These are phyloP conservation scores for Taenioides sp. DNA, from an alignment of 2,797 vertebrate genomes.

Conservation along the genomic window DNA sequence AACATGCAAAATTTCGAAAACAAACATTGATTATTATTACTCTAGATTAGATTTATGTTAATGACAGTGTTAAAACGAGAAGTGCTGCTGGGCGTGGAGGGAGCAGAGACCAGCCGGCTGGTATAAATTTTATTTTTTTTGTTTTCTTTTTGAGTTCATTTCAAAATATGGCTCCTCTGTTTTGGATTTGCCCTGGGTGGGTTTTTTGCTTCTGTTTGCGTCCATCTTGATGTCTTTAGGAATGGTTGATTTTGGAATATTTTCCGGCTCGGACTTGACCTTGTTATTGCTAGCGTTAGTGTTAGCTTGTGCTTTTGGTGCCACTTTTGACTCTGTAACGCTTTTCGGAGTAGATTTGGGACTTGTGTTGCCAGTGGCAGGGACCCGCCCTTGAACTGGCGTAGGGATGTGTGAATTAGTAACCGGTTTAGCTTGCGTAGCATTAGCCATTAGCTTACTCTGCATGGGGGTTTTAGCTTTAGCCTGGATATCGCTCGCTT, in stretches of 20 bases:
- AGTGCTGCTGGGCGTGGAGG: conserved; percentile 34
- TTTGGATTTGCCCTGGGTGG: conserved; percentile 63
- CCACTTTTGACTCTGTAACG: conserved; percentile 31
- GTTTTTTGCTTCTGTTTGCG: conserved; percentile 42
- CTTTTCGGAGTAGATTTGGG: conserved; percentile 79
- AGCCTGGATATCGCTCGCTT: conserved; percentile 41
- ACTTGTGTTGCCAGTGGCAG: conserved; percentile 51
- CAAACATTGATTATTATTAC: conserved; percentile 1
- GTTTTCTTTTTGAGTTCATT: conserved; percentile 84
- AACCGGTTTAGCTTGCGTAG: conserved; percentile 3
- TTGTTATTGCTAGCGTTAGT: conserved; percentile 47
- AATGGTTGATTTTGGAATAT: conserved; percentile 28
- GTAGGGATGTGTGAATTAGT: conserved; percentile 2
- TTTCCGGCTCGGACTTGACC: conserved; percentile 27
- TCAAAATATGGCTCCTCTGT: conserved; percentile 87
- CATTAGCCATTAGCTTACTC: conserved; percentile 24
- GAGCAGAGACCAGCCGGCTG: conserved; percentile 26
- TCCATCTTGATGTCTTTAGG: conserved; percentile 51
- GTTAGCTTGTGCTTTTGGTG: conserved; percentile 28
- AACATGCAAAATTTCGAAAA: conserved; percentile 30
- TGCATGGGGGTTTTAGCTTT: conserved; percentile 45
- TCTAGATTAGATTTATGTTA: conserved; percentile 22
- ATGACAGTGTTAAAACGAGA: conserved; percentile 5
- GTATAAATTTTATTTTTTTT: conserved; percentile 62
- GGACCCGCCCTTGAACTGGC: conserved; percentile 48